Conservation (phyloP, 1,140 invertebrate species). For the Sminthurides bifidus region DNA sequence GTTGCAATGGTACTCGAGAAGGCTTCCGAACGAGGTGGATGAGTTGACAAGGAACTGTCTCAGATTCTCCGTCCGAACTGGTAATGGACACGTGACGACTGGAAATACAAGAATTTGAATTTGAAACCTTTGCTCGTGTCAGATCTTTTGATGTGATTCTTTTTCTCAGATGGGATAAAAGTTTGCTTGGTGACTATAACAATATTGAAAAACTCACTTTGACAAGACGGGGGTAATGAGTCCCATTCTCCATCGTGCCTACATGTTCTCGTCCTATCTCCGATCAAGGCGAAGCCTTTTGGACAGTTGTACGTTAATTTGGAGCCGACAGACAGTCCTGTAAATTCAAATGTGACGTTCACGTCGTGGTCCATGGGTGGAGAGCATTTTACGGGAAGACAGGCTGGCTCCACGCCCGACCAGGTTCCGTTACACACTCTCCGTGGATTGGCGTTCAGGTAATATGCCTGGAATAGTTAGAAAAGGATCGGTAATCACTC, state of each 20-base stretch:
- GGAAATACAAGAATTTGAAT: constrained; percentile 28
- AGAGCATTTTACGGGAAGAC: constrained; percentile 39
- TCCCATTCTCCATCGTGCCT: constrained; percentile 68
- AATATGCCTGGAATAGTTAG: constrained; percentile 62
- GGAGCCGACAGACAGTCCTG: background rate
- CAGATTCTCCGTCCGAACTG: constrained; percentile 65
- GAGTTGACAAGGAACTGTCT: constrained; percentile 73
- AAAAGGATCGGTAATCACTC: no score
- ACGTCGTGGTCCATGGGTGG: constrained; percentile 59
- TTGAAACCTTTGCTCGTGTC: no score
- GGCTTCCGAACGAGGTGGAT: constrained; percentile 63
- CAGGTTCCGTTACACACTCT: constrained; percentile 76
- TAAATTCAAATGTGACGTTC: constrained; percentile 37
- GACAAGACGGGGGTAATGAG: constrained; percentile 61
- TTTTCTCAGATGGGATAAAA: no score
- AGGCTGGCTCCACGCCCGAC: constrained; percentile 63
- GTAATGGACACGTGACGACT: constrained; percentile 73
- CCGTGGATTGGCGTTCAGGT: constrained; percentile 58
- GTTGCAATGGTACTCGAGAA: constrained; percentile 76
- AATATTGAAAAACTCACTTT: constrained; percentile 53
- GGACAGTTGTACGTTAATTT: constrained; percentile 44
- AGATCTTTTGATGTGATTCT: no score
- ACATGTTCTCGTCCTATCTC: constrained; percentile 65
- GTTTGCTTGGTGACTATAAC: no score
- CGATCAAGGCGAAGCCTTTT: constrained; percentile 63